These are phyloP conservation scores for Oxyscelio sp. DNA, from an alignment of 2,888 invertebrate species.

Conservation along the genomic window DNA sequence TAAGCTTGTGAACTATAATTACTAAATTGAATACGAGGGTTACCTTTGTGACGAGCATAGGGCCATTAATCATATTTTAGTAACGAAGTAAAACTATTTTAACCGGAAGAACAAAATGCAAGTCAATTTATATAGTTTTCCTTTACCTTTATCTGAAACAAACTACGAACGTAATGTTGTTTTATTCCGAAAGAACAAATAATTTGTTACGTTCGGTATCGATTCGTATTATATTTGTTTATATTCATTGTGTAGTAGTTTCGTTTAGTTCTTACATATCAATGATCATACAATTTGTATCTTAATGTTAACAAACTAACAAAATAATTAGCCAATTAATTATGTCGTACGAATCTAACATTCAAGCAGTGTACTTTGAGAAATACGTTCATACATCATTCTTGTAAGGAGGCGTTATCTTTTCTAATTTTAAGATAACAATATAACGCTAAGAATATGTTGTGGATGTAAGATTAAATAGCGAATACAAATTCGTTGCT, in stretches of 20 bases:
- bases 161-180: neutral
- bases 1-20: slow-evolving; percentile 4
- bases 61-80: slow-evolving; percentile 2
- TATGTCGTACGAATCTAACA: neutral
- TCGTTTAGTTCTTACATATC: neutral
- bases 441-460: slow-evolving; percentile 4
- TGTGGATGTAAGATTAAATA: neutral
- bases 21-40: neutral
- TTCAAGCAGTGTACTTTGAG: neutral
- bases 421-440: neutral
- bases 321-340: neutral
- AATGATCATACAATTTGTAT: neutral
- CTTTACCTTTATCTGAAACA: no score
- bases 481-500: no score
- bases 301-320: neutral
- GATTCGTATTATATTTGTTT: no score
- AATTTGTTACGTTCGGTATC: no score
- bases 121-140: neutral
- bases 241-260: no score
- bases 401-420: neutral
- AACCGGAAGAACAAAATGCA: slow-evolving; percentile 2
- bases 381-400: neutral
- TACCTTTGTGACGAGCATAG: neutral
- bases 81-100: neutral
- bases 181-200: neutral